Conservation (phyloP, 2,888 invertebrate species). For the Oxystoma pomonae region DNA sequence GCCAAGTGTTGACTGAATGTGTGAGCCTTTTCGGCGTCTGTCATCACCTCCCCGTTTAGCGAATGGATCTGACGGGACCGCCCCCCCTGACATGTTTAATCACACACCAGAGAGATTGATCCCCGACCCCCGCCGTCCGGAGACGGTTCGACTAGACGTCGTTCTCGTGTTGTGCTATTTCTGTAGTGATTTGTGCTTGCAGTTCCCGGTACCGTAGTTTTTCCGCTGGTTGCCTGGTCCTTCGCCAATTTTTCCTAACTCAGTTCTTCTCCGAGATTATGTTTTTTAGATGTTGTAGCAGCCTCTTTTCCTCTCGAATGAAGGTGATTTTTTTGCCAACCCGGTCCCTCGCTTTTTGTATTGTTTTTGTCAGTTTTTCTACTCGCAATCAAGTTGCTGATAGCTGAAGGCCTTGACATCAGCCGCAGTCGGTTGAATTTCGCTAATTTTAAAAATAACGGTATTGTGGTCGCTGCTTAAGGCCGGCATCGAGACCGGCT, state of each 20-base stretch:
- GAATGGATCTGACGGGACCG: too few relatives aligned
- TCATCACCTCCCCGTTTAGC: too few relatives aligned
- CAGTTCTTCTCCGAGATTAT: neutral
- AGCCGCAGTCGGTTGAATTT: neutral
- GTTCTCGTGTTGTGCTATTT: neutral
- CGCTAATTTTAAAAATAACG: neutral
- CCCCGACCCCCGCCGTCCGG: neutral
- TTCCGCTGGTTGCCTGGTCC: neutral
- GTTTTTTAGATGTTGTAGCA: neutral
- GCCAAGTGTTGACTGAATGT: too few relatives aligned
- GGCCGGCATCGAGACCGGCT: neutral
- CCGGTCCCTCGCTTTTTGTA: neutral
- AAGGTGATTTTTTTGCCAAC: neutral
- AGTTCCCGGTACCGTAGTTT: too few relatives aligned
- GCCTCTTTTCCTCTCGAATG: neutral
- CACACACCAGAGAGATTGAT: neutral
- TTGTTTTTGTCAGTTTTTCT: neutral
- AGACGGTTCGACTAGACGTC: neutral
- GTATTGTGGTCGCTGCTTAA: too few relatives aligned
- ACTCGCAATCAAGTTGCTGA: neutral
- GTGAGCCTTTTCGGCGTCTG: too few relatives aligned
- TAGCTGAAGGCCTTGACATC: neutral
- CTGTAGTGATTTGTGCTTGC: neutral
- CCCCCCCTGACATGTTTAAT: too few relatives aligned
- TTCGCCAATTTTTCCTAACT: neutral